phyloP scores from a whole-genome alignment of 2,888 invertebrate genomes.

The Hydropsyche betteni region DNA sequence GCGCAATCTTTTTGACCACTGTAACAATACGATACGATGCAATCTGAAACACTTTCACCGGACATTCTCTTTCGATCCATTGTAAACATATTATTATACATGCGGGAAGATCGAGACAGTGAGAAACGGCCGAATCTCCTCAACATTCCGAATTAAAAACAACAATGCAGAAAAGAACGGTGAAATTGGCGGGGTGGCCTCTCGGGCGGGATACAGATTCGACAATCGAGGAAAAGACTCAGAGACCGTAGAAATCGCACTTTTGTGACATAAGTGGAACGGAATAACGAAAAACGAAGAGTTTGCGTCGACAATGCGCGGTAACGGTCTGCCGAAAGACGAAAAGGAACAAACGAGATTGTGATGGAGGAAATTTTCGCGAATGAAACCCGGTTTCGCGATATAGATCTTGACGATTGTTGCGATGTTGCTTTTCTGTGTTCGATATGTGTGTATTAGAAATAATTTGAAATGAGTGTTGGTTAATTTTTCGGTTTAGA shows the following conservation, averaged over 20 bases:
- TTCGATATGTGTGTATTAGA: no score
- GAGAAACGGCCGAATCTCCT: background rate
- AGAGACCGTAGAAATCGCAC: constrained; percentile 24
- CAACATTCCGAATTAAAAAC: background rate
- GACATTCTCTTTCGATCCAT: constrained; percentile 28
- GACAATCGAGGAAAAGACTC: background rate
- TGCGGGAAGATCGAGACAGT: background rate
- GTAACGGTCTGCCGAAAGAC: constrained; percentile 9
- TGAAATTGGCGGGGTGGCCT: background rate
- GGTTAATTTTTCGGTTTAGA: no score
- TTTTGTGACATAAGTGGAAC: constrained; percentile 32
- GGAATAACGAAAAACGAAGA: constrained; percentile 9
- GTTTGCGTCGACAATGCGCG: background rate
- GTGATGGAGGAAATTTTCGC: background rate
- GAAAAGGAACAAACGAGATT: constrained; percentile 12
- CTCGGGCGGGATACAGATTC: background rate
- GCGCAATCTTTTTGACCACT: no score
- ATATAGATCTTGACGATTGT: constrained; percentile 46
- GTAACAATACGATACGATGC: background rate
- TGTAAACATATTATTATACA: constrained; percentile 4
- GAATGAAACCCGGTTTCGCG: background rate
- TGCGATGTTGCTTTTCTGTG: no score
- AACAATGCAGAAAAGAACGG: background rate
- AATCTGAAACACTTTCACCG: constrained; percentile 25
- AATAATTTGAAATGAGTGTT: no score